Evolutionary conservation across 2,797 vertebrate species (phyloP).

Genomic region (Acrocephalus scirpaceus): DNA sequence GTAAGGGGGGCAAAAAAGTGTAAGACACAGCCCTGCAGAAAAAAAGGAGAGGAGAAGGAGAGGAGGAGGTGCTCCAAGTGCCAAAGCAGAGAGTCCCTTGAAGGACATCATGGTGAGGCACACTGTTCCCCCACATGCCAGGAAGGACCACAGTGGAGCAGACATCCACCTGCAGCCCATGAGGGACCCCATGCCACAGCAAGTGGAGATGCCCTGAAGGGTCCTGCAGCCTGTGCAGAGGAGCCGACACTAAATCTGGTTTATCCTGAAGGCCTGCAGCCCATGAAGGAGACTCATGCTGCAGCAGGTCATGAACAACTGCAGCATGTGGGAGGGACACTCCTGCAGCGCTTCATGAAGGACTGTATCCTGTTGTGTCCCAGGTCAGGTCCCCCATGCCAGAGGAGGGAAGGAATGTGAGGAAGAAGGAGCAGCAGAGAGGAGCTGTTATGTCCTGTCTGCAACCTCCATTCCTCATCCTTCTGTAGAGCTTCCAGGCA

Average conservation of each 20-base stretch:
- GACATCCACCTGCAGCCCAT: not conserved
- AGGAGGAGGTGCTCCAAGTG: not conserved
- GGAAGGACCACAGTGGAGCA: fast-evolving
- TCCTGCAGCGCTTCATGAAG: not conserved
- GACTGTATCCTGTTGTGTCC: fast-evolving
- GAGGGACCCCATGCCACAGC: not conserved
- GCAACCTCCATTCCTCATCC: not conserved
- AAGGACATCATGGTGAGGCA: not conserved
- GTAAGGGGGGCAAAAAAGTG: fast-evolving
- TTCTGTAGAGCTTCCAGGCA: not conserved
- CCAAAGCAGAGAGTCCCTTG: not conserved
- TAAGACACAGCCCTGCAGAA: not conserved
- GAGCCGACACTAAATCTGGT: not conserved
- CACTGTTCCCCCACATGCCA: not conserved
- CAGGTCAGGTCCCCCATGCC: fast-evolving
- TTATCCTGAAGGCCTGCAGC: not conserved
- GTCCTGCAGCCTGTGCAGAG: not conserved
- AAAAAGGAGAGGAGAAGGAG: not conserved
- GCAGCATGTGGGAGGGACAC: not conserved
- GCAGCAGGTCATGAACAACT: not conserved
- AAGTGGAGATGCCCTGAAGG: not conserved
- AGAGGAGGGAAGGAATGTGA: not conserved
- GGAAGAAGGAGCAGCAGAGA: not conserved
- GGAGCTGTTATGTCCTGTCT: not conserved
- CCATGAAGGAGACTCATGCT: not conserved